Conservation (phyloP, 1,140 invertebrate genomes). For the Linepithema humile region DNA sequence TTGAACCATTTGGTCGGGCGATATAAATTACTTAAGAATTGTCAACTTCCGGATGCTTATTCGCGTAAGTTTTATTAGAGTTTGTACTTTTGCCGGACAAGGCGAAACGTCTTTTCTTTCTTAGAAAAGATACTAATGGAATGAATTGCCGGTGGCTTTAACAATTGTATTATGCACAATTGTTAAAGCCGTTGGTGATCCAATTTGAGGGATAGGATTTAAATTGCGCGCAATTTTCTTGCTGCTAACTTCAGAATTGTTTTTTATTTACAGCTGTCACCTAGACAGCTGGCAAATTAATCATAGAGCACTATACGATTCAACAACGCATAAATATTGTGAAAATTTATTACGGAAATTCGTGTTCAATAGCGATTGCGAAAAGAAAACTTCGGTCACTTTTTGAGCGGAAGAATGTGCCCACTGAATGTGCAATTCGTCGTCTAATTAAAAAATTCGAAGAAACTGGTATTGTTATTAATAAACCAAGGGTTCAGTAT, state of each 20-base stretch:
- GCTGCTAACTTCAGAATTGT: too few species aligned
- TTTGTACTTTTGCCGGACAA: background rate
- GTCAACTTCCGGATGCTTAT: background rate
- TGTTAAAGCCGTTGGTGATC: too few species aligned
- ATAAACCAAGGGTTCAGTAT: too few species aligned
- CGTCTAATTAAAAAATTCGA: too few species aligned
- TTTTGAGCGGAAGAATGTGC: background rate
- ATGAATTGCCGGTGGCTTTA: background rate
- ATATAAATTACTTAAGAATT: constrained; percentile 6
- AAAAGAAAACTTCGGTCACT: background rate
- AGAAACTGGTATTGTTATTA: too few species aligned
- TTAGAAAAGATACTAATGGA: background rate
- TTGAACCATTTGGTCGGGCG: background rate
- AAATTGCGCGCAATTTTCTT: too few species aligned
- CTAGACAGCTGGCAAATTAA: too few species aligned
- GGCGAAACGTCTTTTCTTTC: background rate
- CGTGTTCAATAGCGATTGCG: background rate
- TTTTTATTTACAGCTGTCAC: too few species aligned
- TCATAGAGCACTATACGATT: background rate
- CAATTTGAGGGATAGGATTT: background rate
- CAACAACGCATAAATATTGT: background rate
- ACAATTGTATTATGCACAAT: too few species aligned
- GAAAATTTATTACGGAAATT: background rate
- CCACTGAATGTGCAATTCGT: too few species aligned
- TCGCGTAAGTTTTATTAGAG: background rate